These are phyloP conservation scores for Amphipyra tragopoginis DNA, from an alignment of 2,888 invertebrate genomes.

Conservation along the genomic window DNA sequence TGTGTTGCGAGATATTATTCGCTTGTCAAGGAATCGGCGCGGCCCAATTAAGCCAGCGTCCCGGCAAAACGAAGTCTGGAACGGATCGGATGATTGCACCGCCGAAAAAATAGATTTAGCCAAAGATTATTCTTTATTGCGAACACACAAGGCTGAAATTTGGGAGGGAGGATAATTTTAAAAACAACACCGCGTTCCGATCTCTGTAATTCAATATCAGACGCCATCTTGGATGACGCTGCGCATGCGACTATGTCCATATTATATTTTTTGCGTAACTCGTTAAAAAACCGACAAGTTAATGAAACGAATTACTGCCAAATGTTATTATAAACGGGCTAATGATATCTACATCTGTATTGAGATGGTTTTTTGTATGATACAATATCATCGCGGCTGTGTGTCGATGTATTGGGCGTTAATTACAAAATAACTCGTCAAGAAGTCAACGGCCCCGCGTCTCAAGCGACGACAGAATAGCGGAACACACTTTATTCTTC, in stretches of 20 bases:
- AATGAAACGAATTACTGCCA: slow-evolving; percentile 64
- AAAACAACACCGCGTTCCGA: slow-evolving; percentile 51
- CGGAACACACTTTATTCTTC: slow-evolving; percentile 58
- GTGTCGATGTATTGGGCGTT: slow-evolving; percentile 71
- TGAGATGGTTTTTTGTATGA: slow-evolving; percentile 62
- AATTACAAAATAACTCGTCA: slow-evolving; percentile 77
- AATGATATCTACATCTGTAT: slow-evolving; percentile 66
- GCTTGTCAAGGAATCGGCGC: slow-evolving; percentile 68
- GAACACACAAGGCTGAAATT: slow-evolving; percentile 55
- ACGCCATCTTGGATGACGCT: slow-evolving; percentile 68
- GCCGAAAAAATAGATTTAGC: slow-evolving; percentile 56
- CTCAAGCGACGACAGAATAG: slow-evolving; percentile 61
- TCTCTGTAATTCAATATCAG: slow-evolving; percentile 69
- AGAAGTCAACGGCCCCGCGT: slow-evolving; percentile 71
- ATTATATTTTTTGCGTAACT: slow-evolving; percentile 58
- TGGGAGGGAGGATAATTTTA: slow-evolving; percentile 32
- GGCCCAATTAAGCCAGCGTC: slow-evolving; percentile 75
- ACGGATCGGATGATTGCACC: slow-evolving; percentile 67
- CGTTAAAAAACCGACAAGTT: slow-evolving; percentile 60
- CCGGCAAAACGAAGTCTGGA: slow-evolving; percentile 69
- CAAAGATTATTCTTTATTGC: slow-evolving; percentile 58
- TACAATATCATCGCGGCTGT: slow-evolving; percentile 61
- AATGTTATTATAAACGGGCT: slow-evolving; percentile 62
- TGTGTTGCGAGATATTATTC: slow-evolving; percentile 62
- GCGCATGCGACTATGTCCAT: slow-evolving; percentile 62